These are phyloP conservation scores for Melanogrammus aeglefinus DNA, from an alignment of 2,797 vertebrate genomes.

Conservation along the genomic window DNA sequence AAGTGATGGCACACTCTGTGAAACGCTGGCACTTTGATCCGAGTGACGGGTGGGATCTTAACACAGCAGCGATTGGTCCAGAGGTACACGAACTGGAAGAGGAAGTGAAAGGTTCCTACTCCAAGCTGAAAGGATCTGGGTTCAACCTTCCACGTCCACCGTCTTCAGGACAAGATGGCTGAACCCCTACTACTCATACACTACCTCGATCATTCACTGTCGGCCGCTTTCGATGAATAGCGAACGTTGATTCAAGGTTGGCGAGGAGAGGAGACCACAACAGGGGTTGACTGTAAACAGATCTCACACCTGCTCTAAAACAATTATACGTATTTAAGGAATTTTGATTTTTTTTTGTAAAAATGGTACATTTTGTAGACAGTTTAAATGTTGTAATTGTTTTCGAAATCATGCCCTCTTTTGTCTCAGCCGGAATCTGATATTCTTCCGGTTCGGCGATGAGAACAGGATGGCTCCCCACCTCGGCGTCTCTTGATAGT, in stretches of 20 bases:
- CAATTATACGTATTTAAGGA: too few species aligned
- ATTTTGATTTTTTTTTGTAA: too few species aligned
- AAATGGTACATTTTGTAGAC: too few species aligned
- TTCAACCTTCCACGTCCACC: neutral
- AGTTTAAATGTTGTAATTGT: too few species aligned
- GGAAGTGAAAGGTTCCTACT: neutral
- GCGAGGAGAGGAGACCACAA: neutral
- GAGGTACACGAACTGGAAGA: neutral
- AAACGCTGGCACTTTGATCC: neutral
- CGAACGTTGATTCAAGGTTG: neutral
- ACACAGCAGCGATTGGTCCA: neutral
- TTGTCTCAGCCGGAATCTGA: too few species aligned
- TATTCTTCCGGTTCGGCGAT: too few species aligned
- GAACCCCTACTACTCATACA: neutral
- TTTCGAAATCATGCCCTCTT: too few species aligned
- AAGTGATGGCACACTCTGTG: conserved; percentile 11
- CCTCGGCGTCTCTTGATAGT: neutral
- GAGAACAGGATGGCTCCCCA: neutral
- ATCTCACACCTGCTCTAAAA: neutral
- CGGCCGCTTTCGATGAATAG: neutral
- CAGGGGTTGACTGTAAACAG: neutral
- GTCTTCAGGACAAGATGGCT: neutral
- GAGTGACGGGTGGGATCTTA: neutral
- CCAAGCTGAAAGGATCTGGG: too few species aligned
- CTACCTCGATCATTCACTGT: neutral